These are phyloP conservation scores for Pogonomyrmex californicus DNA, from an alignment of 1,140 invertebrate genomes.

Conservation along the genomic window DNA sequence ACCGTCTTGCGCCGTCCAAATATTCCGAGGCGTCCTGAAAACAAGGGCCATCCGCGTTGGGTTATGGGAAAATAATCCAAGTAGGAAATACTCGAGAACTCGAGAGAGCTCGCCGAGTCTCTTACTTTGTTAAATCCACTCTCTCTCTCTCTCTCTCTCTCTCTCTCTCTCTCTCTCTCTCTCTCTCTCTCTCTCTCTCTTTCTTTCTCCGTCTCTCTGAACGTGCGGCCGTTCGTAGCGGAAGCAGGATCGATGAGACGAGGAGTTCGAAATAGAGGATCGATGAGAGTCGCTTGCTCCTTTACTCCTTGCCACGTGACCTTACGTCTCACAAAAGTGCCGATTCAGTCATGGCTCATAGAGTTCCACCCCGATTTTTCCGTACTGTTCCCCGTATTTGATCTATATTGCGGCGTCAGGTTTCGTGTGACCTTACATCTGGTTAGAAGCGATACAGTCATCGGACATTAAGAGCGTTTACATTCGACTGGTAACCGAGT, in stretches of 20 bases:
- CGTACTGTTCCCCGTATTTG: slow-evolving; percentile 38
- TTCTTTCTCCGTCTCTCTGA: slow-evolving; percentile 25
- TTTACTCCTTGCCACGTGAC: slow-evolving; percentile 56
- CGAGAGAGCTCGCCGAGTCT: slow-evolving; percentile 30
- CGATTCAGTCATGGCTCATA: slow-evolving; percentile 72
- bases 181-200: background rate
- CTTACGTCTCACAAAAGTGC: slow-evolving; percentile 41
- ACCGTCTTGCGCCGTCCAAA: slow-evolving; percentile 78
- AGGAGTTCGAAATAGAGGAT: background rate
- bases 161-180: slow-evolving; percentile 41
- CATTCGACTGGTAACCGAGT: slow-evolving; percentile 25
- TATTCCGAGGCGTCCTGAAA: slow-evolving; percentile 66
- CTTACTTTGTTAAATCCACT: slow-evolving; percentile 27
- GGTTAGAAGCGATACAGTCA: slow-evolving; percentile 71
- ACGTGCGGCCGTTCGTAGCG: background rate
- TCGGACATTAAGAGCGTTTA: slow-evolving; percentile 63
- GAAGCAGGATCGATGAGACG: background rate
- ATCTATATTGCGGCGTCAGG: slow-evolving; percentile 75
- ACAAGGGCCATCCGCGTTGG: slow-evolving; percentile 61
- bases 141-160: background rate
- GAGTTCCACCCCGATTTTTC: slow-evolving; percentile 63
- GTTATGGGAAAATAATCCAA: slow-evolving; percentile 62
- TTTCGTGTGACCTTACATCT: slow-evolving; percentile 75
- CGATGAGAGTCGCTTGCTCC: slow-evolving; percentile 35
- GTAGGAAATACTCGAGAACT: slow-evolving; percentile 32